Percentiles rank a stretch among this genome's conserved stretches.
phyloP scores from a whole-genome alignment of 2,113 vertebrate species.

The Clinocottus analis region DNA sequence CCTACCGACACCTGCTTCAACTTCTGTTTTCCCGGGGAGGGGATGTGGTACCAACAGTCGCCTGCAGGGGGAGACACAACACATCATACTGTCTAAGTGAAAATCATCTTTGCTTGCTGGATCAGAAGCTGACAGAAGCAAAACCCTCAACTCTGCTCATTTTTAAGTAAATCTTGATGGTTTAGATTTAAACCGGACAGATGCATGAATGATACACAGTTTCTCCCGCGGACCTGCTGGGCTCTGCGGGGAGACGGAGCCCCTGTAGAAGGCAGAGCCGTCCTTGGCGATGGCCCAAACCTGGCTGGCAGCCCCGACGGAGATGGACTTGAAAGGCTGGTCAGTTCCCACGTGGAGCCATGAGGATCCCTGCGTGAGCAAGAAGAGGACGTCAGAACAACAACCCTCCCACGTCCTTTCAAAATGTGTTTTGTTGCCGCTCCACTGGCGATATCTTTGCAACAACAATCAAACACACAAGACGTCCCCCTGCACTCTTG shows the following conservation, averaged over 20 bases:
- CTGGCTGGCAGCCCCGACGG: slow-evolving; percentile 89
- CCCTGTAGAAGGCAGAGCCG: slow-evolving; percentile 94
- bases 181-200: not conserved
- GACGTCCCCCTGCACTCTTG: not conserved
- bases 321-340: slow-evolving; percentile 94
- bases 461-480: not conserved
- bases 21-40: slow-evolving; percentile 92
- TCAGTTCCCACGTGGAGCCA: slow-evolving; percentile 98
- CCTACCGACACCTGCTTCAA: slow-evolving; percentile 94
- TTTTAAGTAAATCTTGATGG: not conserved
- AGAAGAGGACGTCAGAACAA: not conserved
- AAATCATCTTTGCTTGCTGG: not conserved
- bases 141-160: not conserved
- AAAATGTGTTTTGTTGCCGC: not conserved
- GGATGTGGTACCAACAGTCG: slow-evolving; percentile 97
- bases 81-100: not conserved
- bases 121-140: not conserved
- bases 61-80: slow-evolving; percentile 79
- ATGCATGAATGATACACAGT: not conserved
- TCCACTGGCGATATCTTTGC: not conserved
- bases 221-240: slow-evolving; percentile 86
- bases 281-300: slow-evolving; percentile 95
- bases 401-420: not conserved
- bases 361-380: slow-evolving; percentile 87
- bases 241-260: slow-evolving; percentile 89